A percentile compares a stretch with the other conserved stretches of the same genome.
Evolutionary conservation across 2,113 vertebrate genomes (phyloP).

Genomic region (Hypocryptadius cinnamomeus): DNA sequence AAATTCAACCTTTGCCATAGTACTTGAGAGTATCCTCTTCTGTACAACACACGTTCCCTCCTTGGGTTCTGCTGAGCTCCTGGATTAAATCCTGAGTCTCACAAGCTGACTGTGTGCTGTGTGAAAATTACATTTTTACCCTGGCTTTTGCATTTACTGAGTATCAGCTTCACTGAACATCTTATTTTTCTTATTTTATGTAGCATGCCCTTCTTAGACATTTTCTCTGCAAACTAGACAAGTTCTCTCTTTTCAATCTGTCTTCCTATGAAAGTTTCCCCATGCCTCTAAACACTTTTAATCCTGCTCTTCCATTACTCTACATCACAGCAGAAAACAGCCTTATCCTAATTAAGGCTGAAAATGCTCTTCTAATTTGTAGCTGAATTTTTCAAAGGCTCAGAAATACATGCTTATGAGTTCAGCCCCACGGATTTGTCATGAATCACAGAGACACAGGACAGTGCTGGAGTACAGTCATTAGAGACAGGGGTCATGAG

Average conservation of each 20-base stretch:
- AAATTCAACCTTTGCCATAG: background rate
- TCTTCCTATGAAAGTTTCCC: background rate
- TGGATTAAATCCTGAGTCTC: background rate
- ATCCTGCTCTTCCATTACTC: background rate
- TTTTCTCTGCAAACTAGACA: background rate
- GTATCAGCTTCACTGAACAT: background rate
- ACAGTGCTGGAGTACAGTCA: background rate
- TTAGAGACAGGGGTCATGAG: background rate
- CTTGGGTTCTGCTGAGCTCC: background rate
- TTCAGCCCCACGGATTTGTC: background rate
- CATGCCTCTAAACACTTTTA: background rate
- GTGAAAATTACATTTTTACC: background rate
- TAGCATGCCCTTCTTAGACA: background rate
- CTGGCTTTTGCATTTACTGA: background rate
- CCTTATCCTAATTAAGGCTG: background rate
- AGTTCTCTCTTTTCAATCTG: background rate
- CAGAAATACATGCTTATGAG: background rate
- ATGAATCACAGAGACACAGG: background rate
- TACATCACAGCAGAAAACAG: background rate
- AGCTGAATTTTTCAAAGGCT: background rate
- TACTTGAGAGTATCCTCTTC: background rate
- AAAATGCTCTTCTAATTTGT: background rate
- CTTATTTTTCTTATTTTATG: background rate
- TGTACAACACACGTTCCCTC: accelerated
- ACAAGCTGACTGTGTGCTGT: background rate